A percentile compares a stretch with the other conserved stretches of the same genome.
phyloP scores from a whole-genome alignment of 2,797 vertebrate species.

The Uromys caudimaculatus region DNA sequence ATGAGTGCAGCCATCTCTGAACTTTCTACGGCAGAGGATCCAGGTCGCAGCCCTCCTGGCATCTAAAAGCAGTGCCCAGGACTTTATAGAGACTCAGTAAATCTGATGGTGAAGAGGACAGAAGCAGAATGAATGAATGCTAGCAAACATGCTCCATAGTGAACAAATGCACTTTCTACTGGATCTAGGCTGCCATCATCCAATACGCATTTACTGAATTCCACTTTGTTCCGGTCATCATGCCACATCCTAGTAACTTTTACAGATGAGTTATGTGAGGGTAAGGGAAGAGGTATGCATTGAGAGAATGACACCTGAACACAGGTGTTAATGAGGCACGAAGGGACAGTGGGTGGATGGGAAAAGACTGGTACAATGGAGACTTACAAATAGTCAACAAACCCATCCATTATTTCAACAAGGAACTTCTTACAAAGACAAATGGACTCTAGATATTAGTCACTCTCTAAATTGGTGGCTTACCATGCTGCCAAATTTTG shows the following conservation, averaged over 20 bases:
- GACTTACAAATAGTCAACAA: not conserved
- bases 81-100: constrained; percentile 1
- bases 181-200: not conserved
- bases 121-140: not conserved
- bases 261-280: not conserved
- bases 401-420: not conserved
- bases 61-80: not conserved
- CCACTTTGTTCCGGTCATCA: not conserved
- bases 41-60: constrained; percentile 17
- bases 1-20: not conserved
- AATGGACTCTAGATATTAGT: not conserved
- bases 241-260: not conserved
- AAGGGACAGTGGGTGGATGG: not conserved
- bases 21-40: not conserved
- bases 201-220: constrained; percentile 16
- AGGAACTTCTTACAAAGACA: constrained; percentile 25
- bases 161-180: not conserved
- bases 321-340: not conserved
- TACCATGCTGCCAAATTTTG: not conserved
- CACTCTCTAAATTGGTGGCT: constrained; percentile 43
- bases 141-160: not conserved
- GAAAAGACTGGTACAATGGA: not conserved
- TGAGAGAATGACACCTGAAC: not conserved
- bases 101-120: constrained; percentile 3
- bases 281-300: not conserved